Evolutionary conservation across 2,113 vertebrate species (phyloP), one percentile per base, ranked within the genome.

Genomic region (Plecturocebus donacophilus): DNA sequence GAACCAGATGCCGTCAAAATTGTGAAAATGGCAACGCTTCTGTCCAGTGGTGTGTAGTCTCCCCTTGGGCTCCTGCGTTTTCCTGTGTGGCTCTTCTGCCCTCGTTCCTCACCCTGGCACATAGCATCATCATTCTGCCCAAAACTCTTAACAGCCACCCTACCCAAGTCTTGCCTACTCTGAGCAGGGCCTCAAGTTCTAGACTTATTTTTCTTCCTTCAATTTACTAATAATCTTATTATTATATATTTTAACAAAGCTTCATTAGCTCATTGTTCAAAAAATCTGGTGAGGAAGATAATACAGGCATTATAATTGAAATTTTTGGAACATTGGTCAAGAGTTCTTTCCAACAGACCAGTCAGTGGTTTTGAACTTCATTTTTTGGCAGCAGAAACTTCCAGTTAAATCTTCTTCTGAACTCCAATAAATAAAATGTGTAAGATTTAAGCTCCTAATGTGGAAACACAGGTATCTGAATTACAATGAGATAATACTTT

Each of bases 351-450:
- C 56, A 91, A 49, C 94, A 86, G 27, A 76, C 54, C 35, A 38
- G 58, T 90, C 27, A 77, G 27, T 87, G 47, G 14, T 66, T 94
- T 95, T 87, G 25, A 94, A 80, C 56, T 90, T 66, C 77, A 40
- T 77, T 85, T 83, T 91, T 83, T 79, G 70, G 90, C 25, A 92
- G 56, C 64, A 92, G 70, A 96, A 93, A 82, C 27, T 94, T 96
- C 8, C 76, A 90, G 23, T 87, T 92, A 92, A 96, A 80, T 85
- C 9, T 83, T 94, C 83, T 84, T 76, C 49, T 73, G 71, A 88
- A 52, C 66, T 27, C 5, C 21, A 70, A 35, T 66, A 91, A 66
- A 68, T 79, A 81, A 95, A 91, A 73, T 66, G 58, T 30, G 8
- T 68, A 76, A 71, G 80, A 95, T 40, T 64, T 19, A n/a, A 94